These are phyloP conservation scores for Macropis europaea DNA, from an alignment of 2,888 invertebrate genomes.

Conservation along the genomic window DNA sequence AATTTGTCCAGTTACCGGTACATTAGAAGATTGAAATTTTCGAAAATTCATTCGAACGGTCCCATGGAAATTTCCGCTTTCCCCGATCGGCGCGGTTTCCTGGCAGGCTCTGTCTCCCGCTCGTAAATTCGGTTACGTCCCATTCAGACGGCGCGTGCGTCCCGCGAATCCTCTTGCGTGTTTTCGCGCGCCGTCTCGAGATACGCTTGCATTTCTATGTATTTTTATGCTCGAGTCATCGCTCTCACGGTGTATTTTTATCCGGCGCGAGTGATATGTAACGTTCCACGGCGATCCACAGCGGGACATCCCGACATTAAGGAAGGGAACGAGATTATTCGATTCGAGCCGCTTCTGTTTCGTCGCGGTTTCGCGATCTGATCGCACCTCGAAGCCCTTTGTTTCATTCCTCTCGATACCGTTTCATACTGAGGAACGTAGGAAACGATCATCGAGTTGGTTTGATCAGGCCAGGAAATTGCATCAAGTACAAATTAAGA, in stretches of 20 bases:
- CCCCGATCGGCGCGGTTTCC: conserved; percentile 28
- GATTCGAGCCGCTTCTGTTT: no score
- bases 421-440: no score
- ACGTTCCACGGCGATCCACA: conserved; percentile 53
- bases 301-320: conserved; percentile 29
- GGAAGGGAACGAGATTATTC: conserved; percentile 17
- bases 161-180: conserved; percentile 47
- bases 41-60: conserved; percentile 7
- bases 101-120: conserved; percentile 31
- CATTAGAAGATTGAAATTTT: background rate
- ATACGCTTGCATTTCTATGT: conserved; percentile 75
- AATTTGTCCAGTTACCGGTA: no score
- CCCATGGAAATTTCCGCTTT: conserved; percentile 47
- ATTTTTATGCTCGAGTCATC: conserved; percentile 79
- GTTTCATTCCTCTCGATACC: no score
- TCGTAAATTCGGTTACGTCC: conserved; percentile 66
- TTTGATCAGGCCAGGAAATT: no score
- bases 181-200: conserved; percentile 48
- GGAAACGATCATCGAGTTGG: no score
- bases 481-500: no score
- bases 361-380: no score
- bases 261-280: conserved; percentile 69
- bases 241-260: conserved; percentile 79
- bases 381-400: no score
- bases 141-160: conserved; percentile 65